Percentiles rank a stretch among this genome's conserved stretches.
Evolutionary conservation across 2,797 vertebrate species (phyloP).

Genomic region (Okamejei kenojei): DNA sequence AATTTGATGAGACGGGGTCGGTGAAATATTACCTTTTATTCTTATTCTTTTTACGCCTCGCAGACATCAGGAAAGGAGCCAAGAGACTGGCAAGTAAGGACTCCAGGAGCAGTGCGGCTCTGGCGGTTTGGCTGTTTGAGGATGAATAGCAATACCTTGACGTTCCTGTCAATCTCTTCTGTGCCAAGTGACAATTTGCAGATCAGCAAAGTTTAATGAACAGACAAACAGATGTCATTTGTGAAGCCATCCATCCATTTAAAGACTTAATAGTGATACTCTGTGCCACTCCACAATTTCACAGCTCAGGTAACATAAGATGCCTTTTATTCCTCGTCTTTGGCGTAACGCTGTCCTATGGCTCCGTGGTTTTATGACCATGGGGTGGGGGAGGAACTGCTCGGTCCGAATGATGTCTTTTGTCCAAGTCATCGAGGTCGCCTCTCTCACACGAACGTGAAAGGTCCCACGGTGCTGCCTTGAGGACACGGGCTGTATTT

Average conservation of each 20-base stretch:
- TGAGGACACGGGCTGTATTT: too few relatives aligned
- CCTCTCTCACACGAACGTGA: too few relatives aligned
- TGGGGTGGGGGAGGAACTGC: too few relatives aligned
- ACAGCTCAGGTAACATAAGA: neutral
- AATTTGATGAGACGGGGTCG: neutral
- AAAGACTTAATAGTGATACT: conserved; percentile 32
- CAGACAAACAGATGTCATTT: conserved; percentile 11
- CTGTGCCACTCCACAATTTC: neutral
- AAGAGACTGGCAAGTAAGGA: neutral
- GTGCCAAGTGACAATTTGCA: conserved; percentile 16
- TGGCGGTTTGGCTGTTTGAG: neutral
- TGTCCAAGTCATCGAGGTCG: too few relatives aligned
- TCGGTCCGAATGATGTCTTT: too few relatives aligned
- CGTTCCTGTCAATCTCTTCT: neutral
- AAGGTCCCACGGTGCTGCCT: too few relatives aligned
- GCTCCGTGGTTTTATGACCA: too few relatives aligned
- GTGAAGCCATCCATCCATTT: conserved; percentile 13
- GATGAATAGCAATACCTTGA: neutral
- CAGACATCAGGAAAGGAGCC: neutral
- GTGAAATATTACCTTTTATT: neutral
- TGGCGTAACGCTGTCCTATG: too few relatives aligned
- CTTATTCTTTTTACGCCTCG: neutral
- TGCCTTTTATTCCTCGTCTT: neutral
- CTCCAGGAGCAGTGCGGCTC: neutral
- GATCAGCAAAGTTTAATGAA: conserved; percentile 21